Percentiles rank a stretch among this genome's conserved stretches.
These are phyloP conservation scores for Tanaodytes sp. DNA, from an alignment of 2,888 invertebrate genomes.

Conservation along the genomic window DNA sequence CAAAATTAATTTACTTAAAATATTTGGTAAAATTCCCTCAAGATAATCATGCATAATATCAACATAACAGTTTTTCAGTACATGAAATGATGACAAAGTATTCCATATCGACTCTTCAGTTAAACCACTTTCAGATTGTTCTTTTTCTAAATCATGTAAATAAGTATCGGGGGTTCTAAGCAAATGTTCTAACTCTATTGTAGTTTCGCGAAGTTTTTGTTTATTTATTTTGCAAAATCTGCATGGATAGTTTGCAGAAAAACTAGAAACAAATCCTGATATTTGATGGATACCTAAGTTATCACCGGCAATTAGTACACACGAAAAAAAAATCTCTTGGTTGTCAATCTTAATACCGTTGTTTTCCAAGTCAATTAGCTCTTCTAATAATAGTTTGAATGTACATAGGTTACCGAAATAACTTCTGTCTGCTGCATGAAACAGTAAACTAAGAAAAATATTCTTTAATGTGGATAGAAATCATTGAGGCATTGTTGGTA, in stretches of 20 bases:
- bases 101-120: slow-evolving; percentile 14
- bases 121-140: slow-evolving; percentile 14
- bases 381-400: slow-evolving; percentile 29
- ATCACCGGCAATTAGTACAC: slow-evolving; percentile 11
- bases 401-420: slow-evolving; percentile 19
- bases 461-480: slow-evolving; percentile 27
- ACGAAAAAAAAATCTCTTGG: slow-evolving; percentile 13
- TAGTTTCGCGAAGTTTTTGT: not conserved
- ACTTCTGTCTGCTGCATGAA: slow-evolving; percentile 16
- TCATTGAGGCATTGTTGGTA: slow-evolving; percentile 30
- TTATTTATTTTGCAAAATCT: slow-evolving; percentile 3
- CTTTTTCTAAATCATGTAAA: not conserved
- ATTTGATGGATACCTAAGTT: slow-evolving; percentile 26
- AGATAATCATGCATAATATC: slow-evolving; percentile 5
- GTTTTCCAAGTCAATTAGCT: slow-evolving; percentile 12
- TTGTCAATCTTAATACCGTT: slow-evolving; percentile 15
- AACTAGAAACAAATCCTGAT: slow-evolving; percentile 14
- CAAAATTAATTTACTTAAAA: not conserved
- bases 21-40: not conserved
- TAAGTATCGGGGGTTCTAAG: slow-evolving; percentile 3
- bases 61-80: slow-evolving; percentile 1
- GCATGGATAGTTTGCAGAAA: slow-evolving; percentile 20
- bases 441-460: slow-evolving; percentile 26
- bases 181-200: slow-evolving; percentile 3
- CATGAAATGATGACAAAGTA: slow-evolving; percentile 14